A percentile compares a stretch with the other conserved stretches of the same genome.
Conservation (phyloP, 2,797 vertebrate species). For the Eulemur coronatus region DNA sequence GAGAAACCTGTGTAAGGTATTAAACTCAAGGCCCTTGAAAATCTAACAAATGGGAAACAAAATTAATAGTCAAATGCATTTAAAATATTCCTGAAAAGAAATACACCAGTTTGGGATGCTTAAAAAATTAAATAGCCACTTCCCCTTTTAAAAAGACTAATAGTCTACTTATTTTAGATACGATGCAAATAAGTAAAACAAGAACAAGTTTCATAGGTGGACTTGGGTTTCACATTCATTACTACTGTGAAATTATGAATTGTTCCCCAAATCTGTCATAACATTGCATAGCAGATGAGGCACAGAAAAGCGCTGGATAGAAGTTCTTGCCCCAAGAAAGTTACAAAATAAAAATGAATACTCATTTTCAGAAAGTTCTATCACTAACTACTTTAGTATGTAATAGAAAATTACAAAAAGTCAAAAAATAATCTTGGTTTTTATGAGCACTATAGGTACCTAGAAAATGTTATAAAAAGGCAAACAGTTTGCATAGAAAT, state of each 20-base stretch:
- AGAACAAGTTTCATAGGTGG: neutral
- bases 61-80: neutral
- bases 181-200: neutral
- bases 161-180: neutral
- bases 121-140: neutral
- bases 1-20: neutral
- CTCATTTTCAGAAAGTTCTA: neutral
- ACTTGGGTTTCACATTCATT: neutral
- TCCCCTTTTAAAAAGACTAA: neutral
- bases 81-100: constrained; percentile 27
- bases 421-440: neutral
- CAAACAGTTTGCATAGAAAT: neutral
- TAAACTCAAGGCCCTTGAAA: neutral
- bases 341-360: neutral
- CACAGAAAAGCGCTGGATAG: neutral
- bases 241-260: neutral
- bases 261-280: neutral
- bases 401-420: neutral
- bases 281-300: neutral
- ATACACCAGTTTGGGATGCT: neutral
- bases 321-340: neutral
- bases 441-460: neutral
- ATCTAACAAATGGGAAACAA: constrained; percentile 26
- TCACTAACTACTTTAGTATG: neutral
- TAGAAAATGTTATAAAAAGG: constrained; percentile 9